Base-by-base conservation (phyloP, 2,797 vertebrate genomes). In the Mycteria americana region DNA sequence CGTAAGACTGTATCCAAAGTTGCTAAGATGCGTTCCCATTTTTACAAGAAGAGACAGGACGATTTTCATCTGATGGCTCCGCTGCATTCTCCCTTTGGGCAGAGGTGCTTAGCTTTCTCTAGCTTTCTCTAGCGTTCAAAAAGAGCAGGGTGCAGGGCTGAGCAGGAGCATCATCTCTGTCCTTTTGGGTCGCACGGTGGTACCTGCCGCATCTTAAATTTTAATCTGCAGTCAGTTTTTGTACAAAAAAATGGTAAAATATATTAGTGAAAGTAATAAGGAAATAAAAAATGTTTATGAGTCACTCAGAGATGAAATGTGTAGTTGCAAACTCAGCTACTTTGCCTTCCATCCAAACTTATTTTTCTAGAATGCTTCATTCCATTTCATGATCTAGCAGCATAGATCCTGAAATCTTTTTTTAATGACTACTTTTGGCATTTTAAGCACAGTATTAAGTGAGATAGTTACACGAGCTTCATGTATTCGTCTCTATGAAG, bases 281-380 rank as follows among this genome's bases (percentile, higher is more conserved):
- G 62, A 94, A 93, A 89, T 93, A 56, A 91, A 97, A 95, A 78
- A 79, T 79, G 82, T 89, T 97, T 97, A 84, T 97, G 53, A 94
- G 56, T 96, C 80, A 94, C 68, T 89, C 85, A 74, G 95, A 97
- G 83, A 87, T 88, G 63, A 94, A 97, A 97, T 91, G 81, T 51
- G 56, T 80, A 79, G 83, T 89, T 91, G 80, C 83, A 77, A 64
- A 77, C 62, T 95, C 46, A 85, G 85, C 85, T 82, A 81, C 45
- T 96, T 96, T 94, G 93, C 94, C 88, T 91, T 91, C 76, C 92
- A 78, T 88, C 57, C 72, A 62, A 78, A 87, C 89, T 94, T 93
- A 76, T 39, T 85, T 97, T 97, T 96, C 80, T 97, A 97, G 88
- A 94, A 85, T 83, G 91, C 91, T 97, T 95, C 95, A 90, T 95